These are phyloP conservation scores for Tenthredo scrophulariae DNA, from an alignment of 2,888 invertebrate genomes.

Conservation along the genomic window DNA sequence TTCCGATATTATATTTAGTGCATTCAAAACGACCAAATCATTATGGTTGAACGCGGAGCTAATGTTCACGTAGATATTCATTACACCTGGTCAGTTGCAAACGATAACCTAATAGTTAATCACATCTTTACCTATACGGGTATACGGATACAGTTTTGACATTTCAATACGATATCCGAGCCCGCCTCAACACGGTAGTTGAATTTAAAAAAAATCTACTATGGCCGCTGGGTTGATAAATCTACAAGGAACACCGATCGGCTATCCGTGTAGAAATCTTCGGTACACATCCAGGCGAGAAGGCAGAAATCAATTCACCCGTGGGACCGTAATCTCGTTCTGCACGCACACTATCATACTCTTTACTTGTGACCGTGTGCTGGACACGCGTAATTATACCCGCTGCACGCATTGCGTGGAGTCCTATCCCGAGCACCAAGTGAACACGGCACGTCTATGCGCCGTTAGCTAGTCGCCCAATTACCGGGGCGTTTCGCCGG, in stretches of 20 bases:
- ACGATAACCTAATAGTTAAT: constrained; percentile 33
- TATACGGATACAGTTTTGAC: constrained; percentile 1
- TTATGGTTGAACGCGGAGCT: neutral
- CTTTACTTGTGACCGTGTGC: neutral
- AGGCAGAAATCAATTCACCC: constrained; percentile 67
- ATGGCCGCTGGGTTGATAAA: constrained; percentile 49
- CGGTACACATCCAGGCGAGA: constrained; percentile 46
- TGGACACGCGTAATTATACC: constrained; percentile 48
- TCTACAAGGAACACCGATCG: constrained; percentile 37
- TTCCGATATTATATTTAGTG: neutral
- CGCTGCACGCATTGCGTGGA: constrained; percentile 52
- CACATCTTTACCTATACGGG: neutral
- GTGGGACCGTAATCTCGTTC: constrained; percentile 75
- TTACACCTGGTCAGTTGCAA: constrained; percentile 7
- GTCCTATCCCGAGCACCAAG: constrained; percentile 24
- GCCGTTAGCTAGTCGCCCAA: constrained; percentile 52
- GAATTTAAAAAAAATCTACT: constrained; percentile 22
- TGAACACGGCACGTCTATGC: constrained; percentile 50
- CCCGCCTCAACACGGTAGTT: constrained; percentile 40
- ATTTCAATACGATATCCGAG: constrained; percentile 22
- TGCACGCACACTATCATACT: constrained; percentile 39
- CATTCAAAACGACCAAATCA: neutral
- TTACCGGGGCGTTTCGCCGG: constrained; percentile 47
- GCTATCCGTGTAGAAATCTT: constrained; percentile 45
- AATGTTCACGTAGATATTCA: neutral